Evolutionary conservation across 2,797 vertebrate genomes (phyloP).

Genomic region (Lycodopsis pacificus): DNA sequence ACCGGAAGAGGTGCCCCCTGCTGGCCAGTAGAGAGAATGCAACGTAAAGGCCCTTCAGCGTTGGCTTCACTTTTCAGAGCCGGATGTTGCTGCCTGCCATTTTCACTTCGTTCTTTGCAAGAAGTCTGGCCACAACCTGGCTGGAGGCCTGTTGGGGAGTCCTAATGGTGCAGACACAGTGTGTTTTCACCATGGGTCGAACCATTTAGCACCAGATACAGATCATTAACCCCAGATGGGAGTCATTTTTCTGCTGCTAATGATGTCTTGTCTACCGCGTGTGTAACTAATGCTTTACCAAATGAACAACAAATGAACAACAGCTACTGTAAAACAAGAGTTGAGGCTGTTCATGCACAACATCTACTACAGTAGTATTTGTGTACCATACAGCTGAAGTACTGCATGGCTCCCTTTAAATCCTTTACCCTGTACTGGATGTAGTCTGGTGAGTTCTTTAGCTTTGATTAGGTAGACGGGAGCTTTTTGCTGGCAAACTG

Average conservation of each 20-base stretch:
- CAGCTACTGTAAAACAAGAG: slow-evolving; percentile 21
- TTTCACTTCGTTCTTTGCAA: background rate
- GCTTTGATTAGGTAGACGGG: slow-evolving; percentile 14
- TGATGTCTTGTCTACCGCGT: slow-evolving; percentile 48
- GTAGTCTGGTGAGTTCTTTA: background rate
- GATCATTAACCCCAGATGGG: slow-evolving; percentile 61
- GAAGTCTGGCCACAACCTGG: background rate
- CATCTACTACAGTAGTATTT: background rate
- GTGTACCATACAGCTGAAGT: background rate
- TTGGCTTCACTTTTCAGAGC: background rate
- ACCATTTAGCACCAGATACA: slow-evolving; percentile 69
- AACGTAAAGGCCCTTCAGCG: background rate
- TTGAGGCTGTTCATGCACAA: background rate
- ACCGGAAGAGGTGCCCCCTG: background rate
- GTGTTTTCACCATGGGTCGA: slow-evolving; percentile 56
- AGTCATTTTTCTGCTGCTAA: slow-evolving; percentile 72
- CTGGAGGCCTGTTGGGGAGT: slow-evolving; percentile 10
- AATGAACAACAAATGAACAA: slow-evolving; percentile 44
- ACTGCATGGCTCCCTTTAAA: slow-evolving; percentile 3
- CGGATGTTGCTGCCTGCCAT: background rate
- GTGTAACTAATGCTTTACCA: slow-evolving; percentile 61
- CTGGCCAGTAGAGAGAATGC: background rate
- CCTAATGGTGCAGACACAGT: slow-evolving; percentile 48
- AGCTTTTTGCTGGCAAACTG: slow-evolving; percentile 30
- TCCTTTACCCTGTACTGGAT: background rate